phyloP scores from a whole-genome alignment of 2,797 vertebrate genomes.

The Lacerta viridis region DNA sequence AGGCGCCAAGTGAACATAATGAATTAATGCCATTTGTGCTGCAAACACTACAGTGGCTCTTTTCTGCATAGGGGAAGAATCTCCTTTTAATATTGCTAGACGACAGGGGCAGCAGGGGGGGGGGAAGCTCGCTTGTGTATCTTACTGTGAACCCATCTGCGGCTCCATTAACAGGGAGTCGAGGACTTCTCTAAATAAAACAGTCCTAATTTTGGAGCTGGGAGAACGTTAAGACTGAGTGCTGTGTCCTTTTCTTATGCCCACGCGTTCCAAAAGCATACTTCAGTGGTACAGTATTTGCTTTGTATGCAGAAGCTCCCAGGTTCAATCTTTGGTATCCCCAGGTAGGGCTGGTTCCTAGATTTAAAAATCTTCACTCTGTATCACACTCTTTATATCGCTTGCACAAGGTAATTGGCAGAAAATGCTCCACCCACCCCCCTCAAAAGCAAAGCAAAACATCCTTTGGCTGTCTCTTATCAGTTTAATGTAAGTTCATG shows the following conservation, averaged over 20 bases:
- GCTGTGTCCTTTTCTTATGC: constrained; percentile 33
- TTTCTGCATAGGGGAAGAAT: constrained; percentile 53
- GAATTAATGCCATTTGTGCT: constrained; percentile 63
- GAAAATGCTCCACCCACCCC: constrained; percentile 36
- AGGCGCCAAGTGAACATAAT: constrained; percentile 43
- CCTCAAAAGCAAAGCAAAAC: constrained; percentile 5
- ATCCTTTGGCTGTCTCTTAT: constrained; percentile 43
- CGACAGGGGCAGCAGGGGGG: background rate
- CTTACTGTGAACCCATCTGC: constrained; percentile 50
- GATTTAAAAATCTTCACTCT: constrained; percentile 52
- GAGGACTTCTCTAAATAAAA: constrained; percentile 42
- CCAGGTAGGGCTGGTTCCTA: too few species aligned
- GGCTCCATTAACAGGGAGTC: constrained; percentile 31
- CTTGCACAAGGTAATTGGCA: constrained; percentile 55
- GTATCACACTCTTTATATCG: constrained; percentile 49
- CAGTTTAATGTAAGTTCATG: constrained; percentile 40
- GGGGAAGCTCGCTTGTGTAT: constrained; percentile 11
- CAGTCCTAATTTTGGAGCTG: constrained; percentile 44
- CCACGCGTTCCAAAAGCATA: constrained; percentile 40
- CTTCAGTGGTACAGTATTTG: constrained; percentile 27
- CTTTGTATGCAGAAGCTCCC: too few species aligned
- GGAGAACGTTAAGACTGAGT: constrained; percentile 44
- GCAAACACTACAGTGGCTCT: constrained; percentile 45
- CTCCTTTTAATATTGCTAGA: constrained; percentile 62
- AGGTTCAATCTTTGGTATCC: too few species aligned